Evolutionary conservation across 2,113 vertebrate genomes (phyloP).

Genomic region (Taxidea taxus): DNA sequence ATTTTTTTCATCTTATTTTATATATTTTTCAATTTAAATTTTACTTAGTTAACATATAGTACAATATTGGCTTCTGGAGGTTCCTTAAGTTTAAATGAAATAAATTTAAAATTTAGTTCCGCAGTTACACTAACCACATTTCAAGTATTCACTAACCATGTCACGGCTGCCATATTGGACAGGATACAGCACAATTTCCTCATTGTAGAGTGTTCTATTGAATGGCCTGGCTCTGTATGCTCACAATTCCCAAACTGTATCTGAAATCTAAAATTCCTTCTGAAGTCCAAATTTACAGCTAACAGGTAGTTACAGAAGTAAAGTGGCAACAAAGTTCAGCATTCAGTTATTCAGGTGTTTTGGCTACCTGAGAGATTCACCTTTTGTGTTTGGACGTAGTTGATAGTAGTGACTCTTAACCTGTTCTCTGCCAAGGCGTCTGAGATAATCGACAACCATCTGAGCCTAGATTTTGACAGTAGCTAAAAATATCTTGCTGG

Average conservation of each 20-base stretch:
- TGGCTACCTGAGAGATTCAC: background rate
- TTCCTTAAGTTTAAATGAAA: background rate
- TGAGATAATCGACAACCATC: background rate
- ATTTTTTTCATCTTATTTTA: background rate
- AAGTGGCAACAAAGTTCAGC: background rate
- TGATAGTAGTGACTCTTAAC: background rate
- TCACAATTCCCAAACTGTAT: background rate
- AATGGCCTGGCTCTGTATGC: too few species aligned
- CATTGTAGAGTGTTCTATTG: background rate
- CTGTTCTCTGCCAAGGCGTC: background rate
- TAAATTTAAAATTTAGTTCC: background rate
- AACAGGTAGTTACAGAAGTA: background rate
- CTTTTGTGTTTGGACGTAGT: background rate
- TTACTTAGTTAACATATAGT: background rate
- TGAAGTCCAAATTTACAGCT: background rate
- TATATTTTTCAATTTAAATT: background rate
- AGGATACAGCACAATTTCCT: rapidly evolving
- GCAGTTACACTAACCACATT: background rate
- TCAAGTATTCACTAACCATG: background rate
- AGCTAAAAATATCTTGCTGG: background rate
- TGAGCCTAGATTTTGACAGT: background rate
- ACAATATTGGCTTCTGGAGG: background rate
- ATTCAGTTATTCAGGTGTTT: background rate
- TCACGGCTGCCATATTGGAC: background rate
- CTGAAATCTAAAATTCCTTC: background rate